A percentile compares a stretch with the other conserved stretches of the same genome.
phyloP scores from a whole-genome alignment of 1,140 invertebrate genomes.

The Linepithema humile region DNA sequence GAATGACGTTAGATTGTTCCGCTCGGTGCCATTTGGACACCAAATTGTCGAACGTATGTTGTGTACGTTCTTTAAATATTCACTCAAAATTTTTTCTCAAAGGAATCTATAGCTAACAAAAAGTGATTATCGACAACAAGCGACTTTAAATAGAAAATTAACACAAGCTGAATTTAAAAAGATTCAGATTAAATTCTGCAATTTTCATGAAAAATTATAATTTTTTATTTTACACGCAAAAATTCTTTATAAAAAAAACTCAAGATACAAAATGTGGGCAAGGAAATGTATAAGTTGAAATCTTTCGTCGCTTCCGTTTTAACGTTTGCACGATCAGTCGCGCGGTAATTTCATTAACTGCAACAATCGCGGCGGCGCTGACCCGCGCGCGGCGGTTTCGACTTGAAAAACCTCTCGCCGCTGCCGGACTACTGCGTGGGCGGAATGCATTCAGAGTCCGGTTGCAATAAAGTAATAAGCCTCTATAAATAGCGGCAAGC shows the following conservation, averaged over 20 bases:
- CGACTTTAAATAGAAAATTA: background rate
- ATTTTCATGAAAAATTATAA: background rate
- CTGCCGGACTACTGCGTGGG: slow-evolving; percentile 65
- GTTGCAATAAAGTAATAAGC: slow-evolving; percentile 79
- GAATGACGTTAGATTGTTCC: slow-evolving; percentile 64
- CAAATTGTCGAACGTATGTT: background rate
- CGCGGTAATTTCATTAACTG: slow-evolving; percentile 24
- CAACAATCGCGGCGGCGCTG: slow-evolving; percentile 15
- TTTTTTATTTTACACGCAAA: no score
- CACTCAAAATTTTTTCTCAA: background rate
- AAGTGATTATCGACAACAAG: background rate
- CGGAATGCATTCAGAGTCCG: slow-evolving; percentile 74
- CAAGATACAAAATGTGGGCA: background rate
- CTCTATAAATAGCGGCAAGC: slow-evolving; percentile 77
- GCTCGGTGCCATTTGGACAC: slow-evolving; percentile 13
- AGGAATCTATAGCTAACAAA: background rate
- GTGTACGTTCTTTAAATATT: background rate
- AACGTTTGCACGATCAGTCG: background rate
- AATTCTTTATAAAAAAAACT: background rate
- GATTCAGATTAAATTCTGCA: no score
- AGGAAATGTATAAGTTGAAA: background rate
- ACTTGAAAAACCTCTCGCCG: slow-evolving; percentile 19
- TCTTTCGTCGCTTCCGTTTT: slow-evolving; percentile 5
- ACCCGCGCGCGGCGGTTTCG: slow-evolving; percentile 2
- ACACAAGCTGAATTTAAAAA: background rate